Conservation (phyloP, 2,888 invertebrate species). For the Nemotelus nigrinus region DNA sequence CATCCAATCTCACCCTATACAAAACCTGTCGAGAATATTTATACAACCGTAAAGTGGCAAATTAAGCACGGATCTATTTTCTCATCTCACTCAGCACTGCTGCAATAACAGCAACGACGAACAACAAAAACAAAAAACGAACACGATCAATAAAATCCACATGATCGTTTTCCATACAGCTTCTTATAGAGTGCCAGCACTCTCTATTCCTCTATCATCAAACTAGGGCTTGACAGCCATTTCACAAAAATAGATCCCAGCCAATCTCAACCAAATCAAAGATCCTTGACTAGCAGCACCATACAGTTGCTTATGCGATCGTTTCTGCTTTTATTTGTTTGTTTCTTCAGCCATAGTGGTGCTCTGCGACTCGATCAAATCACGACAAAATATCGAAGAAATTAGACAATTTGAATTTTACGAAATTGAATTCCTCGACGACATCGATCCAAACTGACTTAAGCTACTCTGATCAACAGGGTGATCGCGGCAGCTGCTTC, state of each 20-base stretch:
- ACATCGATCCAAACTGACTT: background rate
- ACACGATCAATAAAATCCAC: constrained; percentile 7
- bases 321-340: background rate
- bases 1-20: too few relatives aligned
- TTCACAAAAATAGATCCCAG: background rate
- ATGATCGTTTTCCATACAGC: background rate
- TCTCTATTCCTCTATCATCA: background rate
- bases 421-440: constrained; percentile 11
- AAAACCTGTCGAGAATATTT: constrained; percentile 8
- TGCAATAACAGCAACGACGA: background rate
- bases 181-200: background rate
- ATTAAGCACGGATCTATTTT: background rate
- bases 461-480: too few relatives aligned
- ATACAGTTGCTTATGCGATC: background rate
- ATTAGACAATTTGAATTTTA: constrained; percentile 15
- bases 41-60: constrained; percentile 12
- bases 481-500: too few relatives aligned
- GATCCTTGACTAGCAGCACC: background rate
- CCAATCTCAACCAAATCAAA: background rate
- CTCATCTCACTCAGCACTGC: too few relatives aligned
- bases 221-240: constrained; percentile 1
- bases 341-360: background rate
- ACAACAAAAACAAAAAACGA: background rate
- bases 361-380: constrained; percentile 1
- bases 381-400: background rate